Conservation (phyloP, 2,113 vertebrate species). For the Plecturocebus donacophilus region DNA sequence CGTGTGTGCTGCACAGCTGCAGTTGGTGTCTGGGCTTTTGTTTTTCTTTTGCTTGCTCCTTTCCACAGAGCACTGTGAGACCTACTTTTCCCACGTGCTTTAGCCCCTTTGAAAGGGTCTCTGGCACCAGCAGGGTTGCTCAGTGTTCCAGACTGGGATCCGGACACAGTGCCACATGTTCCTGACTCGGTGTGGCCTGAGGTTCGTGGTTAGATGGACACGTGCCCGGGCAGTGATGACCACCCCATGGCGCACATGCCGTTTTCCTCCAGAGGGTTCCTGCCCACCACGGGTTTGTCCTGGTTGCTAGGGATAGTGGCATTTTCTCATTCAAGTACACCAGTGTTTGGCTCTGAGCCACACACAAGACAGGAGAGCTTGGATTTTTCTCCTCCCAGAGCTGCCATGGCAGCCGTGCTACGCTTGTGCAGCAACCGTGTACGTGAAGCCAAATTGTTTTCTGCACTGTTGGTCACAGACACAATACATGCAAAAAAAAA, state of each 20-base stretch:
- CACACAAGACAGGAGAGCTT: accelerated
- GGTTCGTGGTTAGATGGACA: not conserved
- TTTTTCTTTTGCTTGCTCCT: accelerated
- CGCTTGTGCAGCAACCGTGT: not conserved
- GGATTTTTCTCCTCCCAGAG: not conserved
- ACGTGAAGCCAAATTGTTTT: not conserved
- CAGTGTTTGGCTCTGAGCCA: not conserved
- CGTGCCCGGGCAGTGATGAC: accelerated
- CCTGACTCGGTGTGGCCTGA: not conserved
- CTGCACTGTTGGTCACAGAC: not conserved
- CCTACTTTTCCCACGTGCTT: accelerated
- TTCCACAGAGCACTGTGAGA: accelerated
- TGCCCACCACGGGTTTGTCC: not conserved
- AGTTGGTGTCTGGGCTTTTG: accelerated
- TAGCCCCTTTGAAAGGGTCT: not conserved
- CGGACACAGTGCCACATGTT: not conserved
- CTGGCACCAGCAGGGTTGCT: not conserved
- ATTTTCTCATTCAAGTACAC: not conserved
- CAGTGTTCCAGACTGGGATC: not conserved
- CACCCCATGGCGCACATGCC: accelerated
- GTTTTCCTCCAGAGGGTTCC: accelerated
- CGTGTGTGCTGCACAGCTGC: accelerated
- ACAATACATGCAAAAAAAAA: accelerated
- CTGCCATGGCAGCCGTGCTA: not conserved
- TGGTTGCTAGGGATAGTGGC: not conserved